Conservation (phyloP, 2,888 invertebrate genomes). For the Oconnorella tubifera region DNA sequence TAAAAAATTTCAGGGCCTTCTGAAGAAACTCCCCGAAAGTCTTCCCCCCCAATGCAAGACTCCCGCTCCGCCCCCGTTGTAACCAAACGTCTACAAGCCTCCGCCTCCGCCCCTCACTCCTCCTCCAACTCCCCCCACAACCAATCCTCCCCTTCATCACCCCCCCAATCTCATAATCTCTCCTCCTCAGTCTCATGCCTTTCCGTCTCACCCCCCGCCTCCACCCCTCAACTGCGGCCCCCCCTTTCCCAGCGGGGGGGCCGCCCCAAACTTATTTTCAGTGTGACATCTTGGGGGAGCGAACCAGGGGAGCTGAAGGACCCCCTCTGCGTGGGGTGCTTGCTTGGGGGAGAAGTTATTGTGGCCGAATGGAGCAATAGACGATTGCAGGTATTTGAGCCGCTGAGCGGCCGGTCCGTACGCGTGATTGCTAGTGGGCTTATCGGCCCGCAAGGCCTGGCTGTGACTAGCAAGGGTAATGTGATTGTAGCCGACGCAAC, state of each 20-base stretch:
- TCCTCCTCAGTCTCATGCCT: background rate
- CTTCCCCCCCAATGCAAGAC: too few species aligned
- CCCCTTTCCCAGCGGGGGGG: background rate
- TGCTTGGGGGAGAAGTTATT: slow-evolving; percentile 32
- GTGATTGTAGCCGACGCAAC: slow-evolving; percentile 34
- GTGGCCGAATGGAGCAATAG: slow-evolving; percentile 38
- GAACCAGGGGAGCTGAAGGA: slow-evolving; percentile 31
- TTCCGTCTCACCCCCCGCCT: background rate
- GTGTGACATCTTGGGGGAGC: slow-evolving; percentile 13
- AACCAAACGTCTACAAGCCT: background rate
- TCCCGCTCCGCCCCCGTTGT: background rate
- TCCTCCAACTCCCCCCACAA: background rate
- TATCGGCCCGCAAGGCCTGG: slow-evolving; percentile 34
- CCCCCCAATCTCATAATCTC: background rate
- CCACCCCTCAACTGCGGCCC: background rate
- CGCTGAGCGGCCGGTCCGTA: slow-evolving; percentile 17
- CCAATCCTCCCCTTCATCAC: background rate
- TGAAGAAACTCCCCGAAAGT: too few species aligned
- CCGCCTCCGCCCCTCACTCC: background rate
- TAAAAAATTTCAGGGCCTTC: too few species aligned
- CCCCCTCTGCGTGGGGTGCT: slow-evolving; percentile 35
- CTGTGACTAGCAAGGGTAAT: slow-evolving; percentile 34
- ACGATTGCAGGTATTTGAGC: slow-evolving; percentile 27
- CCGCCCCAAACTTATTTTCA: slow-evolving; percentile 6
- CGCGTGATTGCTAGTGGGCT: slow-evolving; percentile 4